phyloP scores from a whole-genome alignment of 2,888 invertebrate species.

The Sarcophaga caerulescens region DNA sequence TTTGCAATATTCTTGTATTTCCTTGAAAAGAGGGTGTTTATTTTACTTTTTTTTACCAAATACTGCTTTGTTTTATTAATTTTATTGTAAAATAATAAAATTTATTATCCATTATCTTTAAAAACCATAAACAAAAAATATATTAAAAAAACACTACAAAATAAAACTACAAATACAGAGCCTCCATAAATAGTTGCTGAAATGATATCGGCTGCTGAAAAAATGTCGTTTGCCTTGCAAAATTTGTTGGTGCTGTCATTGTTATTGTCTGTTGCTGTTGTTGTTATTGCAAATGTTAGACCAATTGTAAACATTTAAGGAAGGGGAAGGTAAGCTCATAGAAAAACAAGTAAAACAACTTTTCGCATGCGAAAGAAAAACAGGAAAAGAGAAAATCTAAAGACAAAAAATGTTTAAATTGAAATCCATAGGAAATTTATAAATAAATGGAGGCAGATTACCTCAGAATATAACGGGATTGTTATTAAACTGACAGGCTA shows the following conservation, averaged over 20 bases:
- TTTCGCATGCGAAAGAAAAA: neutral
- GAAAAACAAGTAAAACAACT: neutral
- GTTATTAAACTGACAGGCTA: too few species aligned
- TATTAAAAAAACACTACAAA: neutral
- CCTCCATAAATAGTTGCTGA: slow-evolving; percentile 23
- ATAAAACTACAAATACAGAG: slow-evolving; percentile 1
- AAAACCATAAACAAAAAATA: neutral
- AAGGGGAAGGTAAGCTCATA: slow-evolving; percentile 12
- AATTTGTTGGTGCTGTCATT: neutral
- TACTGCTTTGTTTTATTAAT: neutral
- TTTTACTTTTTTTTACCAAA: neutral
- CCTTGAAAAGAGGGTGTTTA: neutral
- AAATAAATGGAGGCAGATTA: neutral
- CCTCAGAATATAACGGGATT: too few species aligned
- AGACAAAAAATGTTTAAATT: neutral
- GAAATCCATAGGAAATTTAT: neutral
- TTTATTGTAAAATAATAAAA: neutral
- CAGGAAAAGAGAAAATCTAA: neutral
- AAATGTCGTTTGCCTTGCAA: slow-evolving; percentile 65
- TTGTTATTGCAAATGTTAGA: neutral
- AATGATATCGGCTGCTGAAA: slow-evolving; percentile 34
- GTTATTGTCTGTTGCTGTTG: neutral
- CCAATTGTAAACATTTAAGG: too few species aligned
- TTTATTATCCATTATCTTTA: neutral
- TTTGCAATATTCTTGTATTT: neutral